Evolutionary conservation across 2,113 vertebrate species (phyloP).

Genomic region (rabbit (Oryctolagus cuniculus)): DNA sequence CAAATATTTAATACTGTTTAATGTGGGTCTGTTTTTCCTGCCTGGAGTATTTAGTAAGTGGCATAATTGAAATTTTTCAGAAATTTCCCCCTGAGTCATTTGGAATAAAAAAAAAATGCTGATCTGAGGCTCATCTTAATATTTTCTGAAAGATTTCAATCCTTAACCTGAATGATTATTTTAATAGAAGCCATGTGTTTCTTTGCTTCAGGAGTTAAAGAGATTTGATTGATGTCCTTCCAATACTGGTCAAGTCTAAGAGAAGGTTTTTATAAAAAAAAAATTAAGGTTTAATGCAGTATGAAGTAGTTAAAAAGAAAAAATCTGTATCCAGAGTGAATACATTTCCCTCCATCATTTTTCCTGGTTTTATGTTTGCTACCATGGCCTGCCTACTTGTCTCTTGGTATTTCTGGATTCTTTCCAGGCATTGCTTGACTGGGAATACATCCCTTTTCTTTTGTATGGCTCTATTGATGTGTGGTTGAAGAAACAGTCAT

Average conservation of each 20-base stretch:
- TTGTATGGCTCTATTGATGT: neutral
- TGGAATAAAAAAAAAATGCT: neutral
- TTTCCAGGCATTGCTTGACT: slow-evolving; percentile 32
- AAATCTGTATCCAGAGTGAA: neutral
- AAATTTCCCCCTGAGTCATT: neutral
- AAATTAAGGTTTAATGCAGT: slow-evolving; percentile 40
- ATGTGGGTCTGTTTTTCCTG: neutral
- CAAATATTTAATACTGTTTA: slow-evolving; percentile 53
- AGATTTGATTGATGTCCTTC: neutral
- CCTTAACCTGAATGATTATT: neutral
- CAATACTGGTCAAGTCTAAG: neutral
- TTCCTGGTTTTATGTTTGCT: slow-evolving; percentile 17
- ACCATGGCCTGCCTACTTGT: neutral
- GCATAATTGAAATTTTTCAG: slow-evolving; percentile 22
- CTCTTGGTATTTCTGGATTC: slow-evolving; percentile 53
- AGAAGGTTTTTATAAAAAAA: neutral
- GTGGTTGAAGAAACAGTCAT: slow-evolving; percentile 6
- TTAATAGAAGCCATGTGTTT: slow-evolving; percentile 5
- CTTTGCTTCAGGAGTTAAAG: slow-evolving; percentile 4
- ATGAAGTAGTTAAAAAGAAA: slow-evolving; percentile 26
- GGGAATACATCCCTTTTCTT: slow-evolving; percentile 10
- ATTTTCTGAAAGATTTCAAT: slow-evolving; percentile 40
- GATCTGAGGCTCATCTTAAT: neutral
- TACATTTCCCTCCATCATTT: neutral
- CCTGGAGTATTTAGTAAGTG: neutral